Base-by-base conservation (phyloP, 1,140 invertebrate species). In the Bombus soroeensis region DNA sequence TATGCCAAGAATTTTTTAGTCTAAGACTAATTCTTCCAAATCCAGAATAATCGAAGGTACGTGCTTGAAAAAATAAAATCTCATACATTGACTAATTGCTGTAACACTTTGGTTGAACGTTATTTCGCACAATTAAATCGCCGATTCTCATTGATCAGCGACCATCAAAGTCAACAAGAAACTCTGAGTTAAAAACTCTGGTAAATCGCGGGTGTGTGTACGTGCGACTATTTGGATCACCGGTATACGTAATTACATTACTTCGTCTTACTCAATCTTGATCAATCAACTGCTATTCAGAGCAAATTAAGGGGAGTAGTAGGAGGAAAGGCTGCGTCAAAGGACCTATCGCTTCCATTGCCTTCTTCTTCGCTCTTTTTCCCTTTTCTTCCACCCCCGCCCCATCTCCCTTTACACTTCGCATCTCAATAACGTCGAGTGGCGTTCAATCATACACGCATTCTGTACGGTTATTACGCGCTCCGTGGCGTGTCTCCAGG, bases 201-300 rank as follows among this genome's bases (percentile, higher is more conserved):
- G 18, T 22, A 53, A 53, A 22, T 53, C 18, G 25, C 12, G 28
- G 25, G 1, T 5, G 28, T 62, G 59, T 28, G 32, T 57, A 47
- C 25, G 43, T 22, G n/a, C 39, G 70, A 79, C 77, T 53, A 78
- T 81, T 47, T 70, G 78, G 85, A 90, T 87, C 82, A 77, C 62
- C 78, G 82, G 66, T 77, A 71, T 80, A 85, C 77, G 82, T 89
- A 89, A 90, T 90, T 85, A 78, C 82, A 39, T 90, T 90, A 86
- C 81, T 75, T 83, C 75, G 79, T 81, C 75, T 87, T 82, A 79
- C 83, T 87, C 89, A 85, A 90, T 88, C 84, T 91, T 90, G 90
- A 90, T 90, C 90, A 90, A 91, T 91, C 90, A 91, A 87, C 86
- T 59, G 90, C 87, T 90, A 91, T 91, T 91, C 90, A 91, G 76